phyloP scores from a whole-genome alignment of 2,113 vertebrate genomes.

The Saguinus imperator region DNA sequence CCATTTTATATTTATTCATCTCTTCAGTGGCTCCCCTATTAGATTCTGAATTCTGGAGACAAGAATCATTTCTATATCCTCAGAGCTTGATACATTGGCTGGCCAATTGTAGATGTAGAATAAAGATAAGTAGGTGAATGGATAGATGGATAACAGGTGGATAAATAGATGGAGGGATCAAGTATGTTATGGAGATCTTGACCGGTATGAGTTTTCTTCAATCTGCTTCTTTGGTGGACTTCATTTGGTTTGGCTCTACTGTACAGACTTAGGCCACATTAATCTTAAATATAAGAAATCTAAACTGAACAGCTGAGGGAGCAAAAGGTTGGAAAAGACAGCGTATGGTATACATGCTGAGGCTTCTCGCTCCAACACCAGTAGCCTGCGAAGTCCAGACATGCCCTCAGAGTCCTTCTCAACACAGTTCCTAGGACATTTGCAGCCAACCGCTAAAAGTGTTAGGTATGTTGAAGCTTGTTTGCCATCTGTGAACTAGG shows the following conservation, averaged over 20 bases:
- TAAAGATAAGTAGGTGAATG: not conserved
- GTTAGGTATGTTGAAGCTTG: not conserved
- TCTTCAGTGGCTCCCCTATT: not conserved
- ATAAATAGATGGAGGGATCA: not conserved
- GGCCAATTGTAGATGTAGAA: not conserved
- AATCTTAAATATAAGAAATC: not conserved
- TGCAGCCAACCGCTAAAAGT: not conserved
- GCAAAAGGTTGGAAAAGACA: not conserved
- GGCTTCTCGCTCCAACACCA: not conserved
- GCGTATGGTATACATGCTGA: fast-evolving
- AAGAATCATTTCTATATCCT: not conserved
- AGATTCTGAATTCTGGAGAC: slow-evolving; percentile 14
- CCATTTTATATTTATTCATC: not conserved
- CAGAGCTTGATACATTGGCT: not conserved
- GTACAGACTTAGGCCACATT: not conserved
- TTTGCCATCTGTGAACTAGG: not conserved
- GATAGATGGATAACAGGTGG: not conserved
- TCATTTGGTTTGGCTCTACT: not conserved
- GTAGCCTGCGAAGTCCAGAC: not conserved
- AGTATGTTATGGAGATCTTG: not conserved
- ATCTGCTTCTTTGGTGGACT: slow-evolving; percentile 12
- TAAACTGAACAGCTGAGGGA: not conserved
- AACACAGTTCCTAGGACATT: not conserved
- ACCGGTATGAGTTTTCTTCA: not conserved
- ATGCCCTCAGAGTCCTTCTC: not conserved